Evolutionary conservation across 2,113 vertebrate species (phyloP).

Genomic region (Clupea harengus): DNA sequence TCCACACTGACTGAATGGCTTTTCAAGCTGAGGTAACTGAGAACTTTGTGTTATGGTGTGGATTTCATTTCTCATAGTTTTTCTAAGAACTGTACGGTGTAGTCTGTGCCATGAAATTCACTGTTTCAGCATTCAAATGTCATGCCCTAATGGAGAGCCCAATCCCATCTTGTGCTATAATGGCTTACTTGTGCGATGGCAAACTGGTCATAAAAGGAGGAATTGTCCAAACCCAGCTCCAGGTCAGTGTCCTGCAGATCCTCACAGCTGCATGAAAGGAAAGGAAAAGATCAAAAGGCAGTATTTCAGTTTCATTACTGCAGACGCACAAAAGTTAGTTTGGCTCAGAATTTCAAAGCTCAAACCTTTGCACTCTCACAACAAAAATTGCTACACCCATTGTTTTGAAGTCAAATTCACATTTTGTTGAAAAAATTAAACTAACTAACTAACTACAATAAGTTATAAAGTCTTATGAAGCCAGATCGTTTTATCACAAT

Average conservation of each 20-base stretch:
- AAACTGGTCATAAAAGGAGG: conserved; percentile 95
- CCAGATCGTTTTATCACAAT: too few species aligned
- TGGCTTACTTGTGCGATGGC: conserved; percentile 86
- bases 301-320: not conserved
- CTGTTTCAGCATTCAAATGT: not conserved
- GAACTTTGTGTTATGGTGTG: not conserved
- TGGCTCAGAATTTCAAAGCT: not conserved
- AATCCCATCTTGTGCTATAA: not conserved
- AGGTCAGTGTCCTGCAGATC: conserved; percentile 88
- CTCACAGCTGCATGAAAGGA: conserved; percentile 79
- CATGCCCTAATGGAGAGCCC: not conserved
- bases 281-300: not conserved
- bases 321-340: not conserved
- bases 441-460: too few species aligned
- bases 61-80: not conserved
- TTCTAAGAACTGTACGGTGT: not conserved
- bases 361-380: not conserved
- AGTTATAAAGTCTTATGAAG: too few species aligned
- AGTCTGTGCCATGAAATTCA: not conserved
- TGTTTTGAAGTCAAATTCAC: too few species aligned
- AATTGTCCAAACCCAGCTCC: conserved; percentile 89
- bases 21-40: not conserved
- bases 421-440: too few species aligned
- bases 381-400: too few species aligned
- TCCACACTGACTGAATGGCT: not conserved